Evolutionary conservation across 2,888 invertebrate genomes (phyloP).

Genomic region (Mesopsocus fuscifrons): DNA sequence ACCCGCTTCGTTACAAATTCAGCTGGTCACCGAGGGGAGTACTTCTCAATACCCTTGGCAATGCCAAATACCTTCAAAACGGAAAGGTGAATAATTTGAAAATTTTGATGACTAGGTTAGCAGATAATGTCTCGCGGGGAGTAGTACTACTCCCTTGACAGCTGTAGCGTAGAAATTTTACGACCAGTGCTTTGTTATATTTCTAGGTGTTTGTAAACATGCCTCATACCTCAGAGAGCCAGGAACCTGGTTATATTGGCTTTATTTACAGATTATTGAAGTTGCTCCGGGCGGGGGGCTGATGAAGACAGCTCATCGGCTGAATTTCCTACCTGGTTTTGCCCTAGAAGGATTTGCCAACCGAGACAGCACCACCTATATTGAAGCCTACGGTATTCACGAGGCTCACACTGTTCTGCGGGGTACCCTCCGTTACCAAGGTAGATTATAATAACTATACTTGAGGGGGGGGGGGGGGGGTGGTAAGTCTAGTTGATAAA

Average conservation of each 20-base stretch:
- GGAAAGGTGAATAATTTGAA: conserved; percentile 56
- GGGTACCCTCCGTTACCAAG: conserved; percentile 82
- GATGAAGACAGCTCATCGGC: conserved; percentile 56
- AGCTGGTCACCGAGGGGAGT: conserved; percentile 96
- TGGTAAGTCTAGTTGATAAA: no score
- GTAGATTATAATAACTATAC: no score
- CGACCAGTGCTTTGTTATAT: conserved; percentile 1
- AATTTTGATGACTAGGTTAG: background rate
- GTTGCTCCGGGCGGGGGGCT: conserved; percentile 66
- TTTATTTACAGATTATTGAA: conserved; percentile 57
- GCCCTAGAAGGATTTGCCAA: conserved; percentile 94
- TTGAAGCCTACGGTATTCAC: conserved; percentile 68
- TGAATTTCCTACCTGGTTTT: conserved; percentile 91
- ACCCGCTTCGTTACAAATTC: conserved; percentile 77
- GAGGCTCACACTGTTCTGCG: conserved; percentile 77
- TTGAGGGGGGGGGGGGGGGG: no score
- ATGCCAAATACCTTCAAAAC: conserved; percentile 69
- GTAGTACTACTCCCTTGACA: no score
- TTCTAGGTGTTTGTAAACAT: no score
- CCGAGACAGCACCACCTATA: conserved; percentile 82
- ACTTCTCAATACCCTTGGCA: conserved; percentile 70
- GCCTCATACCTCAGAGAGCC: no score
- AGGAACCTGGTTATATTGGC: no score
- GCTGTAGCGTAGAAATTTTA: background rate
- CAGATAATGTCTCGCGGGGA: no score